Percentiles rank a stretch among this genome's conserved stretches.
These are phyloP conservation scores for Drosophila pseudoobscura DNA, from an alignment of 1,140 invertebrate genomes.

Conservation along the genomic window DNA sequence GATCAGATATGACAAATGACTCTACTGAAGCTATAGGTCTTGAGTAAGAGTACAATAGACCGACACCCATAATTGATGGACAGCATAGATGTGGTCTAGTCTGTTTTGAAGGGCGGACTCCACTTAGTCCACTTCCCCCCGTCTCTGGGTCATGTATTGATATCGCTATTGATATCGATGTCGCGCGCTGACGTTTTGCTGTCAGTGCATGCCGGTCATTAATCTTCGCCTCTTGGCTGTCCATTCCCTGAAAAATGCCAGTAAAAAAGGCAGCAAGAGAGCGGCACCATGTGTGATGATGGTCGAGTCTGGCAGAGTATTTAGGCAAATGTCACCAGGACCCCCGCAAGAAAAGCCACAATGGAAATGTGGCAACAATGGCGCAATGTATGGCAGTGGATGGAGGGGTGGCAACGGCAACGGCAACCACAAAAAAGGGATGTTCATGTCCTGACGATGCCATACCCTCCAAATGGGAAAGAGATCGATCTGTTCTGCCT, in stretches of 20 bases:
- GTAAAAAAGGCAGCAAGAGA: slow-evolving; percentile 27
- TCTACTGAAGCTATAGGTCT: too few relatives aligned
- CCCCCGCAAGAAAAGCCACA: slow-evolving; percentile 13
- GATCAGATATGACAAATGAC: too few relatives aligned
- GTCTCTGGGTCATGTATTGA: not conserved
- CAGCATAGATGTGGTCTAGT: too few relatives aligned
- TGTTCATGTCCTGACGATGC: too few relatives aligned
- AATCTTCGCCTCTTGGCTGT: slow-evolving; percentile 42
- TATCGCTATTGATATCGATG: slow-evolving; percentile 37
- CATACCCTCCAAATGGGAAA: too few relatives aligned
- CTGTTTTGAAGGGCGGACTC: not conserved
- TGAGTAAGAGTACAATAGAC: too few relatives aligned
- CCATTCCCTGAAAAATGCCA: slow-evolving; percentile 30
- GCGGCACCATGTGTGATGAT: slow-evolving; percentile 40
- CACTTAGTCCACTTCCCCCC: not conserved
- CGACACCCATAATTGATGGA: not conserved
- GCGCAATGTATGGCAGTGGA: slow-evolving; percentile 11
- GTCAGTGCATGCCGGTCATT: slow-evolving; percentile 44
- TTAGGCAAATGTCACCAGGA: slow-evolving; percentile 43
- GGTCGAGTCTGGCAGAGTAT: slow-evolving; percentile 31
- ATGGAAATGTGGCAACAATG: slow-evolving; percentile 39
- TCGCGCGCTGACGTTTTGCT: slow-evolving; percentile 32
- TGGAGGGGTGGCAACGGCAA: not conserved
- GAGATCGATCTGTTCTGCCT: too few relatives aligned
- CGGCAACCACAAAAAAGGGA: not conserved